These are phyloP conservation scores for Callaeas wilsoni DNA, from an alignment of 2,113 vertebrate species.

Conservation along the genomic window DNA sequence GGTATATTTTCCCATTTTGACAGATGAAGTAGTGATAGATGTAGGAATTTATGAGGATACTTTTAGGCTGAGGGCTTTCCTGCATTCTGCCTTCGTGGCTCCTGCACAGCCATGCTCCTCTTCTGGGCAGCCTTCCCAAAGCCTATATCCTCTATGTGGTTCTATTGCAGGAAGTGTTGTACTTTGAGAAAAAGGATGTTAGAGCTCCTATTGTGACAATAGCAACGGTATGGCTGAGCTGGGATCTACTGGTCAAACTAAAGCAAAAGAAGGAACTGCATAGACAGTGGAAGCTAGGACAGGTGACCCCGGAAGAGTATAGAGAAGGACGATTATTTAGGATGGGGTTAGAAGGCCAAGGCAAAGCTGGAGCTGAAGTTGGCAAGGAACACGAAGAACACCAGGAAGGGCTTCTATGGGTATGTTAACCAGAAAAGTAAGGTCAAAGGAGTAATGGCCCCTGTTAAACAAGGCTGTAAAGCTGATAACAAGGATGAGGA, in stretches of 20 bases:
- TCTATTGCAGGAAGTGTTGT: background rate
- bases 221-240: background rate
- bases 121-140: background rate
- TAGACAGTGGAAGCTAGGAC: background rate
- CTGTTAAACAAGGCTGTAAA: background rate
- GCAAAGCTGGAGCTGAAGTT: background rate
- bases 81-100: rapidly evolving
- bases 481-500: background rate
- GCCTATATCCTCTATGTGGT: background rate
- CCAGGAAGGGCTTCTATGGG: background rate
- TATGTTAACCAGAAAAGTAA: background rate
- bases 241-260: background rate
- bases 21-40: background rate
- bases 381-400: background rate
- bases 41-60: background rate
- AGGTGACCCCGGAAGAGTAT: background rate
- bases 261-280: background rate
- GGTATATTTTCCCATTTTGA: background rate
- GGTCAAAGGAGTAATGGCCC: background rate
- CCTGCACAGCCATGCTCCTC: background rate
- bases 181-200: background rate
- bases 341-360: background rate
- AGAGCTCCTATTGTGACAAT: background rate
- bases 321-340: background rate
- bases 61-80: background rate